Evolutionary conservation across 2,888 invertebrate genomes (phyloP).

Genomic region (Coleophora flavipennella): DNA sequence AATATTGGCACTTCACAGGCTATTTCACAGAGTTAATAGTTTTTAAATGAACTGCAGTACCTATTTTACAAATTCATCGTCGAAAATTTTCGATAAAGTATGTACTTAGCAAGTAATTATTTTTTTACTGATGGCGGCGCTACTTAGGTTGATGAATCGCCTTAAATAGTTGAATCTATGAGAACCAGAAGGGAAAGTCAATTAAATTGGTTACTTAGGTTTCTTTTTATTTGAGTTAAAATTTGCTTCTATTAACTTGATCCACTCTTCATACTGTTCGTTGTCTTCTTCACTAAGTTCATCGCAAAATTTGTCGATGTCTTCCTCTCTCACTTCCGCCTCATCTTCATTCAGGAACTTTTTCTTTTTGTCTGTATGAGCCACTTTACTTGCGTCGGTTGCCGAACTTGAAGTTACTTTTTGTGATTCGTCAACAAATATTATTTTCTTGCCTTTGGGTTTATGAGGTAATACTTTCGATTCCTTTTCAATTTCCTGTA

Average conservation of each 20-base stretch:
- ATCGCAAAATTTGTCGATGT: slow-evolving; percentile 59
- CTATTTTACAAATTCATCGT: too few relatives aligned
- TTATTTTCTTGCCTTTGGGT: slow-evolving; percentile 11
- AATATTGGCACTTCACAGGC: too few relatives aligned
- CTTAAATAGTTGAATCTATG: too few relatives aligned
- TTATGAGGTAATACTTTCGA: not conserved
- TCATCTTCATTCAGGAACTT: slow-evolving; percentile 32
- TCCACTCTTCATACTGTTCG: slow-evolving; percentile 53
- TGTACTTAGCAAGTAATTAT: too few relatives aligned
- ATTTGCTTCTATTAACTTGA: slow-evolving; percentile 53
- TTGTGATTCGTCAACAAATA: slow-evolving; percentile 23
- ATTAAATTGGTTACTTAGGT: slow-evolving; percentile 18
- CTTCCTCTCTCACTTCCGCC: slow-evolving; percentile 49
- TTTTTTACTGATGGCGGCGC: too few relatives aligned
- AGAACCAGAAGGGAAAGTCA: too few relatives aligned
- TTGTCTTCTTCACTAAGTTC: slow-evolving; percentile 55
- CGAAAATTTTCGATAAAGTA: too few relatives aligned
- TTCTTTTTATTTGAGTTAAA: slow-evolving; percentile 40
- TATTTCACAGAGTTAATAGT: too few relatives aligned
- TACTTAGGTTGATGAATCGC: too few relatives aligned
- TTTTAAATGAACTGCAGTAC: too few relatives aligned
- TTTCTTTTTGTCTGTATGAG: slow-evolving; percentile 11
- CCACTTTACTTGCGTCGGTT: too few relatives aligned
- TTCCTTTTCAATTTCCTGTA: not conserved
- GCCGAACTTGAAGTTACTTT: slow-evolving; percentile 14